These are phyloP conservation scores for Solen grandis DNA, from an alignment of 1,140 invertebrate genomes.

Conservation along the genomic window DNA sequence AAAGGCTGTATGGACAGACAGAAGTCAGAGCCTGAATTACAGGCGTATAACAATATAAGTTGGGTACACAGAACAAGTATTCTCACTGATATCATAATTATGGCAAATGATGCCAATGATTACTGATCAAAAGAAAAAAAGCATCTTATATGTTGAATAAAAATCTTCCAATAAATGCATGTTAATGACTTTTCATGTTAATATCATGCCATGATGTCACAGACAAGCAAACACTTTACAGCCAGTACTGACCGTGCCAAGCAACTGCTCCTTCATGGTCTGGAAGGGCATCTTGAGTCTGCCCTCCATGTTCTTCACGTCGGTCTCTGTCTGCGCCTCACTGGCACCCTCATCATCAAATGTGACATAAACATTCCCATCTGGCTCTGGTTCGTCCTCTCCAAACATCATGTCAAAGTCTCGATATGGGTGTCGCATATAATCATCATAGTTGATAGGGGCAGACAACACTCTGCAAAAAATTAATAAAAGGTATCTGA, in stretches of 20 bases:
- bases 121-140: too few species aligned
- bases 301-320: conserved; percentile 77
- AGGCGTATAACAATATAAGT: too few species aligned
- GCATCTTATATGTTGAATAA: too few species aligned
- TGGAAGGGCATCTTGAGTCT: conserved; percentile 78
- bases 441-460: conserved; percentile 76
- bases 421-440: conserved; percentile 69
- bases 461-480: conserved; percentile 73
- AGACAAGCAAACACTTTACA: too few species aligned
- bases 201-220: too few species aligned
- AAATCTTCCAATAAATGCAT: too few species aligned
- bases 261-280: conserved; percentile 76
- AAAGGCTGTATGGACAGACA: too few species aligned
- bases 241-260: conserved; percentile 75
- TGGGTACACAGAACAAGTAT: too few species aligned
- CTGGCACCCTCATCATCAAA: conserved; percentile 75
- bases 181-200: too few species aligned
- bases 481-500: conserved; percentile 11
- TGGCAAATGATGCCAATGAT: too few species aligned
- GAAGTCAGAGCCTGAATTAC: too few species aligned
- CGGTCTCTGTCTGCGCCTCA: conserved; percentile 78
- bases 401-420: conserved; percentile 76
- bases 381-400: conserved; percentile 69
- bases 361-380: conserved; percentile 72
- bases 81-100: too few species aligned